Evolutionary conservation across 2,797 vertebrate species (phyloP).

Genomic region (Fratercula arctica): DNA sequence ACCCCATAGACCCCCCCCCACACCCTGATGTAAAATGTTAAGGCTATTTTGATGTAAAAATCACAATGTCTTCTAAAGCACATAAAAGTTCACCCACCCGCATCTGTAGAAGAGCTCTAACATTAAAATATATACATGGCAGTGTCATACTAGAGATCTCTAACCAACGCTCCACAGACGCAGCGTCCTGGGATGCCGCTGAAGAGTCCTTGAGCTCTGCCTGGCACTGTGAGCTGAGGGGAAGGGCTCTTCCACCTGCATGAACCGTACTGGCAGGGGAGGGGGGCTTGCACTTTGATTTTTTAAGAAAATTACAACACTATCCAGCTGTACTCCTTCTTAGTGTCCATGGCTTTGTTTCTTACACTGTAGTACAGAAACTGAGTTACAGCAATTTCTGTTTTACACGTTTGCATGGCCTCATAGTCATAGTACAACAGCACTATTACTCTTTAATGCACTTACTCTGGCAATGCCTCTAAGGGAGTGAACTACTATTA

Average conservation of each 20-base stretch:
- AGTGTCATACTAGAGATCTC: background rate
- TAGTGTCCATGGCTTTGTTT: background rate
- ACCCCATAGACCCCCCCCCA: accelerated
- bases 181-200: background rate
- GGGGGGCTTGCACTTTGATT: no score
- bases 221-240: background rate
- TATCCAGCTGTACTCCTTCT: background rate
- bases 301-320: background rate
- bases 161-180: background rate
- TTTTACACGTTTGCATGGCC: background rate
- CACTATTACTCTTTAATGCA: background rate
- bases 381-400: background rate
- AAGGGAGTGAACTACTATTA: background rate
- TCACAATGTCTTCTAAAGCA: background rate
- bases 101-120: background rate
- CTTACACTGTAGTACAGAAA: background rate
- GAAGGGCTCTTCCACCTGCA: background rate
- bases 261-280: background rate
- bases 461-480: background rate
- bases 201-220: background rate
- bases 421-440: background rate
- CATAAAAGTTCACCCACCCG: background rate
- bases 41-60: background rate
- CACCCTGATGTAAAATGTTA: background rate
- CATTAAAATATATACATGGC: background rate